phyloP scores from a whole-genome alignment of 1,140 invertebrate species.

The Drosophila willistoni region DNA sequence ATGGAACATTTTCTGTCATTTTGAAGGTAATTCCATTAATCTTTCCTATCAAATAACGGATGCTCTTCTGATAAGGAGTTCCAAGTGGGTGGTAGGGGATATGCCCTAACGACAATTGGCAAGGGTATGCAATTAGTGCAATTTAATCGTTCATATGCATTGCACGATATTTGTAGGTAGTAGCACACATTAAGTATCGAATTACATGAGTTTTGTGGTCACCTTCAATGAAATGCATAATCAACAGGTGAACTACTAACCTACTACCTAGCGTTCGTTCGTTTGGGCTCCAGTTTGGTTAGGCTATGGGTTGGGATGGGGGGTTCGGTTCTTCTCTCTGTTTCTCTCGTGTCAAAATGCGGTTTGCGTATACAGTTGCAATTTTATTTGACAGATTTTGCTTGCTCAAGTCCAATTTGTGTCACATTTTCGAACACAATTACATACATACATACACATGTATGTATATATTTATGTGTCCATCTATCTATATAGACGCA shows the following conservation, averaged over 20 bases:
- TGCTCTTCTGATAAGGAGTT: no score
- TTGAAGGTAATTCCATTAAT: no score
- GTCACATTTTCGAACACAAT: conserved; percentile 10
- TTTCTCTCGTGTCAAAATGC: conserved; percentile 16
- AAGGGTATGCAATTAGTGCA: neutral
- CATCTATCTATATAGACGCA: conserved; percentile 11
- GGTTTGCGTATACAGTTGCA: conserved; percentile 11
- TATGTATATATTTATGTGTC: neutral
- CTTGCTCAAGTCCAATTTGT: conserved; percentile 21
- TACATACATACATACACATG: neutral
- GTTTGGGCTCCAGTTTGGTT: no score
- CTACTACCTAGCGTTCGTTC: conserved; percentile 19
- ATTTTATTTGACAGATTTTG: conserved; percentile 7
- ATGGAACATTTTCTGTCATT: no score
- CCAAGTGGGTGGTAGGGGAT: no score
- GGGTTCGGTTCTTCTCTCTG: neutral
- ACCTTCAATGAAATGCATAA: conserved; percentile 14
- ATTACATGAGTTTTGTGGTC: conserved; percentile 55
- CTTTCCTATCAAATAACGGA: no score
- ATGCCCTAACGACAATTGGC: no score
- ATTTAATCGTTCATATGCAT: conserved; percentile 1
- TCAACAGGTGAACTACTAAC: conserved; percentile 70
- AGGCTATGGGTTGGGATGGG: neutral
- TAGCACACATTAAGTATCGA: conserved; percentile 31
- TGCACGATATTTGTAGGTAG: neutral